phyloP scores from a whole-genome alignment of 2,888 invertebrate species.

The Gerris lacustris region DNA sequence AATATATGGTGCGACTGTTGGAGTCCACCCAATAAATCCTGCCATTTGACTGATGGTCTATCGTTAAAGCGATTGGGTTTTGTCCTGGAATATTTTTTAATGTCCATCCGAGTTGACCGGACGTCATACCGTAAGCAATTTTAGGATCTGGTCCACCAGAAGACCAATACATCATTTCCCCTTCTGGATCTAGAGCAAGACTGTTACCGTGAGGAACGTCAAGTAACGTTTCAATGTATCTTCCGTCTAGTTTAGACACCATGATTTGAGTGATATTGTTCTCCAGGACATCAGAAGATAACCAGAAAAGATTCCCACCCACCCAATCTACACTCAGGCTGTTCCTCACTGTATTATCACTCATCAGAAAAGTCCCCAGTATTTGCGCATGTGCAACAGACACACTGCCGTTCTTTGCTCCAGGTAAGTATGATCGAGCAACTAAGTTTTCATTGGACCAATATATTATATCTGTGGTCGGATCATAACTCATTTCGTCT shows the following conservation, averaged over 20 bases:
- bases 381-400: not conserved
- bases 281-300: not conserved
- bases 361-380: not conserved
- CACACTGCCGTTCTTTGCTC: not conserved
- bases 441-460: not conserved
- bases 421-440: not conserved
- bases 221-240: not conserved
- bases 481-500: too few species aligned
- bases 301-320: not conserved
- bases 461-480: not conserved
- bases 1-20: not conserved
- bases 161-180: not conserved
- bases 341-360: not conserved
- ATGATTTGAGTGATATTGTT: not conserved
- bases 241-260: not conserved
- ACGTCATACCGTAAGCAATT: not conserved
- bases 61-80: not conserved
- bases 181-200: not conserved
- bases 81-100: not conserved
- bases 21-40: not conserved
- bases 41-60: not conserved
- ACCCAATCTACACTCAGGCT: not conserved
- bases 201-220: not conserved
- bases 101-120: not conserved
- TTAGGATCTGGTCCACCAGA: too few species aligned